Evolutionary conservation across 2,888 invertebrate species (phyloP), one percentile per base, ranked within the genome.

Genomic region (Amphipoea oculea): DNA sequence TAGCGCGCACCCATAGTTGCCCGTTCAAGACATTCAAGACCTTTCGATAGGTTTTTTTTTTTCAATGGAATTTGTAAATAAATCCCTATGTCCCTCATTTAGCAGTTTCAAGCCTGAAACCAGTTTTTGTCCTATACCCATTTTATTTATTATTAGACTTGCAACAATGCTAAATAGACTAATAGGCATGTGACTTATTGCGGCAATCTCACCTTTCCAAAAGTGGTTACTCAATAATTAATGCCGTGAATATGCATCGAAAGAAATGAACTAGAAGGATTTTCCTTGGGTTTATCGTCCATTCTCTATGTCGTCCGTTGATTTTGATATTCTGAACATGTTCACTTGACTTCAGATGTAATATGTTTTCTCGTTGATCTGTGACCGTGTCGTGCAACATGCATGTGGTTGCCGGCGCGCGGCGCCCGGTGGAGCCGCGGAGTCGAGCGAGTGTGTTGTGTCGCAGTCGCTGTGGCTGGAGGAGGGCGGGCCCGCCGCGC

Each of bases 391-490:
- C 60, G 60, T 6, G 40, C 60, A 40, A 40, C 60, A 17, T n/a
- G 71, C n/a, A 5, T n/a, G 40, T n/a, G 36, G 36, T 48, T 48
- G 40, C 69, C 23, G 48, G 5, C n/a, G 66, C 54, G 63, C 29
- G 45, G 7, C 42, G 54, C 4, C 76, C 4, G 17, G 12, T 1
- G 51, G 42, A 14, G 20, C 29, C 20, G 23, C 7, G 48, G 20
- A 12, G 51, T 17, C 45, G 14, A 57, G 48, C 42, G n/a, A 17
- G 63, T 71, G 63, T 74, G 72, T 68, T 76, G 69, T 72, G 75
- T 91, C 91, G 91, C 97, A 98, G 98, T 97, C 97, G 92, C 96
- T 97, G 94, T 97, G 97, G 97, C 88, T 96, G 95, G 97, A 97
- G 90, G 97, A 97, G 84, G 92, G 90, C 82, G 91, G 81, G 73